These are phyloP conservation scores for Ahaetulla prasina DNA, from an alignment of 2,113 vertebrate species.

Conservation along the genomic window DNA sequence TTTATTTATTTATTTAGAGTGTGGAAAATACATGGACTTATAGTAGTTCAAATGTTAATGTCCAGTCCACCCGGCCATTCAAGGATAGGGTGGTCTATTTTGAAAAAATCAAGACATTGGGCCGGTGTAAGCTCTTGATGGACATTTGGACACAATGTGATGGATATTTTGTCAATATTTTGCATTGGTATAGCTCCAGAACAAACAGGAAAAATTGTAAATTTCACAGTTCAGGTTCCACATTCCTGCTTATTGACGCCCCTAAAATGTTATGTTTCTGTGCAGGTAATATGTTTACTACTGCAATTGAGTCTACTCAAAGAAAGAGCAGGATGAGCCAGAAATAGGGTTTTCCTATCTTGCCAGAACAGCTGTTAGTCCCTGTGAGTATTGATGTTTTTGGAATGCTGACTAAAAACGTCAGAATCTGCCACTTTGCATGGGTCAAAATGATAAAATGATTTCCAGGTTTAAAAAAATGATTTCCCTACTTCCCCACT, in stretches of 20 bases:
- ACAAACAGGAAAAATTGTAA: not conserved
- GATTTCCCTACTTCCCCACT: not conserved
- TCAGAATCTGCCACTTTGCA: not conserved
- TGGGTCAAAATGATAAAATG: not conserved
- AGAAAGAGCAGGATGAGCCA: not conserved
- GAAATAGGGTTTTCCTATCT: not conserved
- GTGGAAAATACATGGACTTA: no score
- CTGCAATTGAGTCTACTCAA: not conserved
- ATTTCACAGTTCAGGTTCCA: not conserved
- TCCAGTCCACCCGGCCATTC: no score
- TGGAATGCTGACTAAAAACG: not conserved
- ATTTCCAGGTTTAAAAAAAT: not conserved
- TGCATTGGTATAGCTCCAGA: not conserved
- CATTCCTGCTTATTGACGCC: not conserved
- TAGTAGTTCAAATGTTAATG: no score
- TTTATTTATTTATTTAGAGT: no score
- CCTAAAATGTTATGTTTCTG: not conserved
- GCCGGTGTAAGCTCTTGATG: no score
- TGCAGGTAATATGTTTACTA: slow-evolving; percentile 7
- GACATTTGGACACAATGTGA: no score
- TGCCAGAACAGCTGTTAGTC: not conserved
- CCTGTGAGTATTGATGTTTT: not conserved
- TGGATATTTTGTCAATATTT: not conserved
- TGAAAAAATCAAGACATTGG: no score
- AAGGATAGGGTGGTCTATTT: no score